phyloP scores from a whole-genome alignment of 2,113 vertebrate species.

The Lichenostomus cassidix region DNA sequence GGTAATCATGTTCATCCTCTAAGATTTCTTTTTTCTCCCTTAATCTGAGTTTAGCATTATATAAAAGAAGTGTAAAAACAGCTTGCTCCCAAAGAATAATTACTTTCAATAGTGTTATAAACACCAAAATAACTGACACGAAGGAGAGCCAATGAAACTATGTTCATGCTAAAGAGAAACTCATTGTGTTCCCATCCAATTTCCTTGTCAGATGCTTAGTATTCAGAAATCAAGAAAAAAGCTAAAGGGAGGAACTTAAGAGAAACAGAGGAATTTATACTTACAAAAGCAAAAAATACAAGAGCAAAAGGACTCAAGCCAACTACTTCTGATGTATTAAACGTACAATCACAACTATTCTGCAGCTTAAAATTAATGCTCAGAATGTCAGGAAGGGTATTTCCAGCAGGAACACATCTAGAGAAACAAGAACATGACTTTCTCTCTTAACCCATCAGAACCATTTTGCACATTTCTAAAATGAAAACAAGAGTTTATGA shows the following conservation, averaged over 20 bases:
- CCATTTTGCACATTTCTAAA: background rate
- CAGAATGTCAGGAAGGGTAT: background rate
- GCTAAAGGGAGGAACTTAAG: background rate
- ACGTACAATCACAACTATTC: background rate
- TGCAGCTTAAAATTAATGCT: background rate
- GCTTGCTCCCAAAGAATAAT: background rate
- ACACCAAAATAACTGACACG: accelerated
- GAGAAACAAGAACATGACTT: background rate
- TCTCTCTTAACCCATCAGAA: background rate
- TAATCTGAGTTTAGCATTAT: background rate
- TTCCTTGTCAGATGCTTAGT: background rate
- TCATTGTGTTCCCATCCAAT: background rate
- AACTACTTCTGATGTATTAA: background rate
- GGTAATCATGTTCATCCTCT: background rate
- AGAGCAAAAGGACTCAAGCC: background rate
- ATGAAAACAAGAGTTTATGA: background rate
- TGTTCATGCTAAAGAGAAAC: background rate
- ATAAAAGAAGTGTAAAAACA: background rate
- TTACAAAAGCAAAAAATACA: background rate
- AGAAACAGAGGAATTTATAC: background rate
- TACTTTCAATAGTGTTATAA: background rate
- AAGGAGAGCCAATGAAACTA: background rate
- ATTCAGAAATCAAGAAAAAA: background rate
- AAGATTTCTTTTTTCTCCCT: background rate
- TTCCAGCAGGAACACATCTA: background rate